Evolutionary conservation across 1,140 invertebrate genomes (phyloP).

Genomic region (Drosophila kurseongensis): DNA sequence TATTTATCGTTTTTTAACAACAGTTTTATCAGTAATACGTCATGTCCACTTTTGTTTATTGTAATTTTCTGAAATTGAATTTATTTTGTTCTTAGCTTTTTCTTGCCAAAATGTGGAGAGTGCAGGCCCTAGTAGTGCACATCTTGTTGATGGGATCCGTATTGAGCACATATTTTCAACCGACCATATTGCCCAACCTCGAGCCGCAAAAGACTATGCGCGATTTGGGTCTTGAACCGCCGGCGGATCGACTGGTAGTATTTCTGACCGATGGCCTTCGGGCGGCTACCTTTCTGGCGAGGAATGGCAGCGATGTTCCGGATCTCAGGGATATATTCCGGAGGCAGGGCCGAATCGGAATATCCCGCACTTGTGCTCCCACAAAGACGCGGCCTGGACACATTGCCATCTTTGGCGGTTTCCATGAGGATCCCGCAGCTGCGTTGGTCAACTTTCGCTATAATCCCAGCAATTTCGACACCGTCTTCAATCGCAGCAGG

Average conservation of each 20-base stretch:
- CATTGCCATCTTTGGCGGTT: slow-evolving; percentile 95
- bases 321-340: slow-evolving; percentile 65
- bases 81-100: background rate
- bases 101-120: slow-evolving; percentile 66
- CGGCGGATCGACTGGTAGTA: slow-evolving; percentile 91
- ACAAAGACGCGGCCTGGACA: slow-evolving; percentile 98
- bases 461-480: slow-evolving; percentile 98
- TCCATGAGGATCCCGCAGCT: slow-evolving; percentile 98
- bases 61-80: background rate
- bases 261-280: slow-evolving; percentile 95
- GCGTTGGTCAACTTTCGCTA: slow-evolving; percentile 97
- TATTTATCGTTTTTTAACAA: background rate
- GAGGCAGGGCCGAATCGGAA: slow-evolving; percentile 90
- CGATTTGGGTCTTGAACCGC: slow-evolving; percentile 84
- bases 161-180: slow-evolving; percentile 88
- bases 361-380: slow-evolving; percentile 95
- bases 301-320: slow-evolving; percentile 50
- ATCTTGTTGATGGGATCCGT: slow-evolving; percentile 86
- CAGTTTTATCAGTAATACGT: background rate
- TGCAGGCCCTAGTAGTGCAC: slow-evolving; percentile 84
- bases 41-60: background rate
- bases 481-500: slow-evolving; percentile 94
- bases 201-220: slow-evolving; percentile 84
- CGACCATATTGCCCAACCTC: slow-evolving; percentile 86
- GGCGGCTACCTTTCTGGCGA: slow-evolving; percentile 90